phyloP scores from a whole-genome alignment of 2,797 vertebrate genomes.

The Chelmon rostratus region DNA sequence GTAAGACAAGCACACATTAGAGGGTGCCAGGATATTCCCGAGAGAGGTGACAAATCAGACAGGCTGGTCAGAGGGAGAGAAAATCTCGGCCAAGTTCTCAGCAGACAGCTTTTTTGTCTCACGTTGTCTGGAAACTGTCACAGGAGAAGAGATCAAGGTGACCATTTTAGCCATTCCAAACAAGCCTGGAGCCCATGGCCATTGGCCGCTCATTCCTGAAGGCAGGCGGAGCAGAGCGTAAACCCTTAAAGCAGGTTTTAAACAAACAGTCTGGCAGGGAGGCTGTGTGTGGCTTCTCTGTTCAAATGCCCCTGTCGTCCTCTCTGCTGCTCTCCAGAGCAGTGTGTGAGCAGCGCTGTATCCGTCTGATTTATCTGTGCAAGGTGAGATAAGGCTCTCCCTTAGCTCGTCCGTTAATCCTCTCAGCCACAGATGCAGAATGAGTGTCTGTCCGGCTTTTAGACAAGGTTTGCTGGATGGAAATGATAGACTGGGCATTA shows the following conservation, averaged over 20 bases:
- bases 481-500: conserved; percentile 47
- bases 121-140: conserved; percentile 73
- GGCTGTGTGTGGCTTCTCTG: conserved; percentile 64
- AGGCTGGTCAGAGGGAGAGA: conserved; percentile 41
- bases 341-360: conserved; percentile 57
- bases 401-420: conserved; percentile 78
- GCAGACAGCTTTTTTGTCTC: conserved; percentile 53
- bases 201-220: conserved; percentile 58
- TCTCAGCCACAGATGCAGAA: conserved; percentile 69
- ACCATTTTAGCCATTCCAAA: conserved; percentile 54
- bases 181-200: conserved; percentile 46
- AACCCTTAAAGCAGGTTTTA: conserved; percentile 75
- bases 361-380: conserved; percentile 83
- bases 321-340: conserved; percentile 48
- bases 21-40: conserved; percentile 33
- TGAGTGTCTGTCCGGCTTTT: conserved; percentile 52
- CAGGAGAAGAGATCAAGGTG: conserved; percentile 69
- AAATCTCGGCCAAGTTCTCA: conserved; percentile 52
- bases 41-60: conserved; percentile 38
- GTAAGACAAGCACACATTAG: conserved; percentile 8
- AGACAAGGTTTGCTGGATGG: conserved; percentile 56
- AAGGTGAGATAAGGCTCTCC: conserved; percentile 82
- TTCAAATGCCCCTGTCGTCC: conserved; percentile 58
- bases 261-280: conserved; percentile 71
- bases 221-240: conserved; percentile 60